phyloP scores from a whole-genome alignment of 2,113 vertebrate genomes.

The Capreolus pygargus region DNA sequence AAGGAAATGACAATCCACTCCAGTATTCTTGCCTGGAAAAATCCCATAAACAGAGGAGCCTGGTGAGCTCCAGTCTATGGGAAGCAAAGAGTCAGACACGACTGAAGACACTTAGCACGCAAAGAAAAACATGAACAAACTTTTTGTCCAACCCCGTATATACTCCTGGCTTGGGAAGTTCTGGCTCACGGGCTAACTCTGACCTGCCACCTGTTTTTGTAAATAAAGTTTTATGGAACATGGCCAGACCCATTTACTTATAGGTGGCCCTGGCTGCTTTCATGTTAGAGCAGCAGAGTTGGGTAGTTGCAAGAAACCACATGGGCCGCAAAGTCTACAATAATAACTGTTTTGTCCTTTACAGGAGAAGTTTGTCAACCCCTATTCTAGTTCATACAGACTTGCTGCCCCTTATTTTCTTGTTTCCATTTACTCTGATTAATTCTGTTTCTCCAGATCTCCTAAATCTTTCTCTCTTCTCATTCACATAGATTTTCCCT shows the following conservation, averaged over 20 bases:
- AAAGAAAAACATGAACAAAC: neutral
- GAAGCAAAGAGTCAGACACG: accelerated
- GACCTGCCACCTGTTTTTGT: neutral
- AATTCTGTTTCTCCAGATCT: neutral
- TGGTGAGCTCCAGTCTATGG: neutral
- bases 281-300: neutral
- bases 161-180: neutral
- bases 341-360: neutral
- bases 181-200: neutral
- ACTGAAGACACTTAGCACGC: neutral
- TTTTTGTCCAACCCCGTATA: neutral
- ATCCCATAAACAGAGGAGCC: neutral
- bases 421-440: neutral
- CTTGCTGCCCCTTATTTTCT: neutral
- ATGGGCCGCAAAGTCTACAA: neutral
- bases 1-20: neutral
- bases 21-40: neutral
- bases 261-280: neutral
- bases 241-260: neutral
- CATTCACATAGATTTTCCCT: neutral
- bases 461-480: neutral
- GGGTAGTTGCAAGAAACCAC: neutral
- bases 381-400: neutral
- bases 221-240: conserved; percentile 27
- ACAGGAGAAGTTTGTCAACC: neutral